Base-by-base conservation (phyloP, 2,113 vertebrate genomes). In the Nothoprocta perdicaria region DNA sequence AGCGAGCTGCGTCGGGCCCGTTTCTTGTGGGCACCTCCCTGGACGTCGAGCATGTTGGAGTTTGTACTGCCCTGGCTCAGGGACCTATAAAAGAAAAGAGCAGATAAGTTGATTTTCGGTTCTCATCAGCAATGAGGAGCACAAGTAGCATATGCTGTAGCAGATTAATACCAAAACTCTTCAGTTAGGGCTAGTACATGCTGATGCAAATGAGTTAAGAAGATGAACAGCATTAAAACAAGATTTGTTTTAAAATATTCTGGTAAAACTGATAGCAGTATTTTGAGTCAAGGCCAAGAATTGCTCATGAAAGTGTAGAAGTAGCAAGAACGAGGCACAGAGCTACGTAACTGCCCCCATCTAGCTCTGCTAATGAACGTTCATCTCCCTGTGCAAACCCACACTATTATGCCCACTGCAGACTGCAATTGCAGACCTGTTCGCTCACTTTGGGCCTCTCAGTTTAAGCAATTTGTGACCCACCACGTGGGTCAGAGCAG, bases 41-140 rank as follows among this genome's bases (percentile, higher is more conserved):
- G 99, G 24, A 99, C 98, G 24, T 99, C 99, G 86, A 99, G 96
- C 98, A 99, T 98, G 97, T 99, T 99, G 5, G 99, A 99, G 96
- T 99, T 99, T 26, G 99, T 99, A 97, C 99, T 99, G 97, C 99
- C 99, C 96, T 99, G 99, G 96, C 99, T 99, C 92, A 99, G 85
- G 62, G 99, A 99, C 94, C 99, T 99, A 75, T 5, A 73, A 92
- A 84, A 96, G 33, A 93, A 26, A 80, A 91, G 93, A 80, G 9
- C 71, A 61, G 33, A 80, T 53, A 7, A 9, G 3, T 93, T 6
- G 92, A 76, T 4, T 48, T 76, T 79, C 10, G 50, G 40, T 46
- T 63, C 93, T 31, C 74, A 41, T 13, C 68, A 85, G 73, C 24
- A n/a, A 40, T 1, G 1, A 92, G 46, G 78, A 87, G 61, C 90